Base-by-base conservation (phyloP, 2,888 invertebrate species). In the Empis stercorea region DNA sequence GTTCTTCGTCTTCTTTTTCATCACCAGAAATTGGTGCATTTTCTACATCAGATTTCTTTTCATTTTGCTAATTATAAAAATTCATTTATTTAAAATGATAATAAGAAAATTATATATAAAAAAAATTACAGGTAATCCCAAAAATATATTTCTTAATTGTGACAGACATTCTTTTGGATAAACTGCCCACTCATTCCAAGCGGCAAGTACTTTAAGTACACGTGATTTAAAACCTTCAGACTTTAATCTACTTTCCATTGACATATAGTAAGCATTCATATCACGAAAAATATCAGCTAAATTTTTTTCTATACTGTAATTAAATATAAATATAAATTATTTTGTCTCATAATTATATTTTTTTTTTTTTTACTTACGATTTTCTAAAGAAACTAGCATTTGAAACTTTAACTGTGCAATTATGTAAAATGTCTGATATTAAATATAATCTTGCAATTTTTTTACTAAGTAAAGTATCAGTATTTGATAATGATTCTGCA, bases 101-200 rank as follows among this genome's bases (percentile, higher is more conserved):
- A 44, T n/a, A 15, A 34, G 17, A 23, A 10, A 20, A 11, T 30
- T 44, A 1, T 5, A 14, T 46, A 34, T 43, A 13, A 42, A 32
- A 14, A 39, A 11, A 13, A 4, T 49, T 49, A 55, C 56, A 17
- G 34, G 30, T 36, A 88, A 71, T 4, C 99, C 99, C 4, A 95
- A 73, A 68, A 99, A 97, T 11, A 87, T 78, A 61, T 92, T 88
- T 65, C 94, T 91, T 50, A 95, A 71, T 61, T 80, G 84, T 52
- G 85, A 79, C 51, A 99, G 75, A 68, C 87, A 88, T 55, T 96
- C 94, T 48, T 87, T 85, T 1, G 96, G 88, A 72, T 97, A 99
- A 51, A 99, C 82, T 14, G 89, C 84, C 84, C 93, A 93, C 64
- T 99, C 97, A 66, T 96, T 95, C 96, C 99, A 97, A 2, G 95